Conservation (phyloP, 2,888 invertebrate genomes). For the Calliphora vomitoria region DNA sequence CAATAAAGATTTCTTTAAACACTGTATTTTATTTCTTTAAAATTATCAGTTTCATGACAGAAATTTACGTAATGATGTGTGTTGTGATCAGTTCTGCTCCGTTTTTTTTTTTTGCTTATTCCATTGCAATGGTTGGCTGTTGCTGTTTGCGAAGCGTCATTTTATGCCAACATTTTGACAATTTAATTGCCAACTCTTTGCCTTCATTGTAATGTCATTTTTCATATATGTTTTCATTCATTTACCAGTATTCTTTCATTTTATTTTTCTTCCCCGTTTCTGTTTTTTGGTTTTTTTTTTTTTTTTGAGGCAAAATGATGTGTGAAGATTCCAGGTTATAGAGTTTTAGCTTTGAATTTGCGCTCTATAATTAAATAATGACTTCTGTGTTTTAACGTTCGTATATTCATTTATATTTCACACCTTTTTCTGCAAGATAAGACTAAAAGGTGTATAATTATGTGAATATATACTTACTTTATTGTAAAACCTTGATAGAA, state of each 20-base stretch:
- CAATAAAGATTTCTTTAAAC: slow-evolving; percentile 60
- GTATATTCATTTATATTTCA: slow-evolving; percentile 58
- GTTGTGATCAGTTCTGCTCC: slow-evolving; percentile 2
- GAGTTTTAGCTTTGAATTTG: slow-evolving; percentile 24
- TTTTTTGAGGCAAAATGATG: slow-evolving; percentile 42
- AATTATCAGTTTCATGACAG: slow-evolving; percentile 72
- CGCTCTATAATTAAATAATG: slow-evolving; percentile 72
- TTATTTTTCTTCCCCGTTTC: neutral
- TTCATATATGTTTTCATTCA: slow-evolving; percentile 54
- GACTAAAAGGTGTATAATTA: slow-evolving; percentile 56
- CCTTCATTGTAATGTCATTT: slow-evolving; percentile 70
- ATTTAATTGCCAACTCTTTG: slow-evolving; percentile 71
- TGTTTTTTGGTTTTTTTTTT: slow-evolving; percentile 1
- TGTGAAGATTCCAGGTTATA: slow-evolving; percentile 50
- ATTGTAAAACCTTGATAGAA: slow-evolving; percentile 12
- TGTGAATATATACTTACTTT: neutral
- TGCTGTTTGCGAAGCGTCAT: slow-evolving; percentile 54
- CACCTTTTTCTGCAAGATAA: slow-evolving; percentile 54
- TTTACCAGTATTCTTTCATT: slow-evolving; percentile 1
- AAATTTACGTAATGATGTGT: slow-evolving; percentile 71
- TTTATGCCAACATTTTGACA: slow-evolving; percentile 75
- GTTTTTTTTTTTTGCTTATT: slow-evolving; percentile 13
- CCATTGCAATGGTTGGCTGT: neutral
- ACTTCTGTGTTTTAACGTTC: slow-evolving; percentile 60
- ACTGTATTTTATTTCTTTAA: slow-evolving; percentile 65